Percentiles rank a stretch among this genome's conserved stretches.
Evolutionary conservation across 2,797 vertebrate species (phyloP).

Genomic region (Sebastes jordani): DNA sequence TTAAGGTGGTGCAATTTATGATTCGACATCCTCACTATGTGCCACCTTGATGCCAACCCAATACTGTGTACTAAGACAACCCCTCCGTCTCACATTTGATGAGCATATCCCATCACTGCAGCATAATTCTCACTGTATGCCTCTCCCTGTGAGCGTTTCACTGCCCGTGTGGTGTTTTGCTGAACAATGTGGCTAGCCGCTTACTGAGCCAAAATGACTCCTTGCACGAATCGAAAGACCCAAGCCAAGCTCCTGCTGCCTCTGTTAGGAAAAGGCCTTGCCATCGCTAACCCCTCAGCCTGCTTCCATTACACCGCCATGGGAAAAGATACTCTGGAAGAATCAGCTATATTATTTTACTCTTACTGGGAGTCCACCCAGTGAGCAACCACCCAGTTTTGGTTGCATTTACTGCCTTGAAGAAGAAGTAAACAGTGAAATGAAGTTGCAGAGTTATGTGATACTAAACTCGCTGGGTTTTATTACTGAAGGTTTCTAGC

Average conservation of each 20-base stretch:
- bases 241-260: constrained; percentile 25
- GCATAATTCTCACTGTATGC: not conserved
- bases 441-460: not conserved
- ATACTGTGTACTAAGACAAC: not conserved
- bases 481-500: not conserved
- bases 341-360: constrained; percentile 20
- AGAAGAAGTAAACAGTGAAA: constrained; percentile 5
- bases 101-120: not conserved
- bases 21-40: not conserved
- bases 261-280: constrained; percentile 18
- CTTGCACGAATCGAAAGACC: constrained; percentile 32
- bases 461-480: not conserved
- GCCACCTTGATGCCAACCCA: not conserved
- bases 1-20: not conserved
- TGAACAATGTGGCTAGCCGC: constrained; percentile 22
- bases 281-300: constrained; percentile 23
- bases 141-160: constrained; percentile 5
- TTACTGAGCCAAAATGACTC: constrained; percentile 24
- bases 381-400: constrained; percentile 11
- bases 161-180: constrained; percentile 19
- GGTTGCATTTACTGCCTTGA: constrained; percentile 8
- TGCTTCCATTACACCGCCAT: constrained; percentile 39
- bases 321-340: constrained; percentile 34
- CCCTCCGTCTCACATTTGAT: not conserved
- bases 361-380: constrained; percentile 10